Conservation (phyloP, 1,140 invertebrate genomes). For the Cotesia vestalis region DNA sequence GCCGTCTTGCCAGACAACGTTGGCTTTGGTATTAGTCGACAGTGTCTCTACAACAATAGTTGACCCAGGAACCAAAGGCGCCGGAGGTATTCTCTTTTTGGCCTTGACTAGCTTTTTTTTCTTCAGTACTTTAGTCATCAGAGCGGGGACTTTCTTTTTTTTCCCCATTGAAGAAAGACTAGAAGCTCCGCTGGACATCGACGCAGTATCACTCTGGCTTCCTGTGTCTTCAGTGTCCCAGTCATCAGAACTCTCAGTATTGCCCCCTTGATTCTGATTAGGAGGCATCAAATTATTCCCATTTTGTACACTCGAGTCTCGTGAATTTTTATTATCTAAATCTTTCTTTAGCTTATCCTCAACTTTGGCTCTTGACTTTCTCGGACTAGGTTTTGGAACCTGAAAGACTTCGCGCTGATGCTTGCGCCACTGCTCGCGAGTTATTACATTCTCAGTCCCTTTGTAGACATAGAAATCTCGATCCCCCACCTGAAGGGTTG, state of each 20-base stretch:
- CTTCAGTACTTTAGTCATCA: slow-evolving; percentile 70
- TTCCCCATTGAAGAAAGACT: slow-evolving; percentile 63
- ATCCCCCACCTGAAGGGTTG: slow-evolving; percentile 88
- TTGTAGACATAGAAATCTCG: slow-evolving; percentile 75
- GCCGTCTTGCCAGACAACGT: slow-evolving; percentile 86
- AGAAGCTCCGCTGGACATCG: slow-evolving; percentile 63
- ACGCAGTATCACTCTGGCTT: slow-evolving; percentile 60
- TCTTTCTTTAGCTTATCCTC: slow-evolving; percentile 47
- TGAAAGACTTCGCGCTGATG: slow-evolving; percentile 60
- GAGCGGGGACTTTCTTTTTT: slow-evolving; percentile 67
- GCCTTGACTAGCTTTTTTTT: slow-evolving; percentile 71
- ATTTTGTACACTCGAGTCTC: slow-evolving; percentile 43
- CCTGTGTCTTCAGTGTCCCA: slow-evolving; percentile 65
- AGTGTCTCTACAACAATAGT: slow-evolving; percentile 75
- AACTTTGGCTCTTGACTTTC: slow-evolving; percentile 51
- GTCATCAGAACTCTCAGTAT: slow-evolving; percentile 61
- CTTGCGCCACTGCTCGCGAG: slow-evolving; percentile 69
- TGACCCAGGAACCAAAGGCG: slow-evolving; percentile 63
- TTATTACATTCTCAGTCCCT: slow-evolving; percentile 68
- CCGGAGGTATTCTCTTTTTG: slow-evolving; percentile 62
- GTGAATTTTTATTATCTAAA: slow-evolving; percentile 47
- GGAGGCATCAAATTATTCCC: slow-evolving; percentile 47
- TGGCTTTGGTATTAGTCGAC: slow-evolving; percentile 77
- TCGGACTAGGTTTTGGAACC: slow-evolving; percentile 62
- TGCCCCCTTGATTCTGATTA: slow-evolving; percentile 43